Base-by-base conservation (phyloP, 1,140 invertebrate species). In the Ips typographus region DNA sequence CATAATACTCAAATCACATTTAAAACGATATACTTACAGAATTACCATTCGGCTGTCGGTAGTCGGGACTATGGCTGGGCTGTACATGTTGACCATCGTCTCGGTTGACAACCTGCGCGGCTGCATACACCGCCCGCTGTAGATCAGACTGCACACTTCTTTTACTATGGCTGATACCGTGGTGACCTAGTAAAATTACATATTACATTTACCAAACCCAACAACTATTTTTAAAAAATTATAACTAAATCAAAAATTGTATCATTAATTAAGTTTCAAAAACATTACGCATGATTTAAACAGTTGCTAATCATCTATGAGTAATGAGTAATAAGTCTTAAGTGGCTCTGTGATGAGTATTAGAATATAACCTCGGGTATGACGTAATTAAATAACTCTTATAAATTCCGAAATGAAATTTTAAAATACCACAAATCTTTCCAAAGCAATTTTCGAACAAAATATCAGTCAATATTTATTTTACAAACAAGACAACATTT, bases 71-170 rank as follows among this genome's bases (percentile, higher is more conserved):
- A 71, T 79, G 80, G 68, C 73, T 80, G 47, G 67, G 68, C 47
- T 71, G 74, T 4, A 75, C 65, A 64, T 78, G 77, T 38, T 75
- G 74, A 41, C 80, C 74, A 80, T 84, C 68, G 80, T 83, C 83
- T 62, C 81, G 81, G 49, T 77, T 76, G 69, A 81, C 84, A 37
- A 83, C 86, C 75, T 80, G 84, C 74, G 79, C 87, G 74, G 80
- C 88, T 74, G 84, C 92, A 82, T 87, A 89, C 0, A 84, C 87
- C 36, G 89, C 89, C 85, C 89, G 88, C 73, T 90, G 87, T 61
- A 91, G 81, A 75, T 91, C 89, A 3, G 87, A 86, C 6, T 87
- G 86, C 63, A 91, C 84, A 74, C 87, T 88, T 69, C 90, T 83
- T 60, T 87, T 82, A 38, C 84, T 83, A 71, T 88, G 85, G 40